Percentiles rank a stretch among this genome's conserved stretches.
Evolutionary conservation across 1,140 invertebrate species (phyloP).

Genomic region (Antheraea pernyi): DNA sequence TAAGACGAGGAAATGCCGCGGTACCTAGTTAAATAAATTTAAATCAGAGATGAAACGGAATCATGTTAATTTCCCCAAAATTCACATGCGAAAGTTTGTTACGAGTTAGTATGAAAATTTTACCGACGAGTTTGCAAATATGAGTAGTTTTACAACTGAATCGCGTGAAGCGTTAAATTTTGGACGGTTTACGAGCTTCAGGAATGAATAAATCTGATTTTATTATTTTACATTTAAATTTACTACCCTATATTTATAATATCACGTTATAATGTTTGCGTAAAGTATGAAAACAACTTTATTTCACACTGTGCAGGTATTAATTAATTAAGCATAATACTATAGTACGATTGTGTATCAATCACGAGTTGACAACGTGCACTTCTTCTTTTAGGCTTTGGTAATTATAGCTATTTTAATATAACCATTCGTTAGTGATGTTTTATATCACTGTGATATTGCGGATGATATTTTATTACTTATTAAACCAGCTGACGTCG

Average conservation of each 20-base stretch:
- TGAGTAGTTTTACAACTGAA: background rate
- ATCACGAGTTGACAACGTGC: too few relatives aligned
- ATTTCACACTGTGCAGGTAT: too few relatives aligned
- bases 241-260: background rate
- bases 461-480: too few relatives aligned
- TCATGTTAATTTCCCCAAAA: background rate
- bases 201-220: background rate
- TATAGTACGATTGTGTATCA: too few relatives aligned
- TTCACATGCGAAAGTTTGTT: slow-evolving; percentile 3
- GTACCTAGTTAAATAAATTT: background rate
- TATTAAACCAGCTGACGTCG: too few relatives aligned
- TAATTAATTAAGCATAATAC: too few relatives aligned
- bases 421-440: too few relatives aligned
- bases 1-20: background rate
- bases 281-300: too few relatives aligned
- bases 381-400: too few relatives aligned
- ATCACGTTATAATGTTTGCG: too few relatives aligned
- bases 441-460: too few relatives aligned
- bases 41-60: background rate
- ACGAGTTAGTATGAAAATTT: slow-evolving; percentile 3
- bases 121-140: slow-evolving; percentile 1
- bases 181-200: background rate
- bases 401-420: too few relatives aligned
- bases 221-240: background rate
- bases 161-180: background rate